Evolutionary conservation across 2,113 vertebrate genomes (phyloP), one percentile per base, ranked within the genome.

Genomic region (Etheostoma spectabile): DNA sequence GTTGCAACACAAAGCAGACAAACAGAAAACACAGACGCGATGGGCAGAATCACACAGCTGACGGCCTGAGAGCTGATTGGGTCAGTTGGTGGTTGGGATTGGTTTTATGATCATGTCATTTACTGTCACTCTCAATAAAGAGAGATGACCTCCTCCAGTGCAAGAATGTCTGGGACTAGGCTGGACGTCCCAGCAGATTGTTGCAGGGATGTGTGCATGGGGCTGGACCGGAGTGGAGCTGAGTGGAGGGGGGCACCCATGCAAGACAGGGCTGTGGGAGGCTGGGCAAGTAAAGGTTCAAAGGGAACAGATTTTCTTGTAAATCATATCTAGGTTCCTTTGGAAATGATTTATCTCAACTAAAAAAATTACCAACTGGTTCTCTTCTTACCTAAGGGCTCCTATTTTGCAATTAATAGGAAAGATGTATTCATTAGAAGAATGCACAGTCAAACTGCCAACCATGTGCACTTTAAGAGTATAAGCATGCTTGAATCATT

Each of bases 41-140:
- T 79, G 86, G 86, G 83, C 87, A 87, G 79, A 82, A 89, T 91
- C 87, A 84, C 82, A 88, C 80, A 67, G 86, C 80, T 64, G 84
- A 77, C 68, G 78, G 79, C 74, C 52, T 51, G 66, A 91, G 70
- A 81, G 55, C 75, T 84, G 88, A 94, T 86, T 86, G 88, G 90
- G 63, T 85, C 63, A 82, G 61, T 77, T 75, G 64, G 71, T 86
- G 52, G 75, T 52, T 46, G 77, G 4, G 62, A 88, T 79, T 24
- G 78, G 24, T 79, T 75, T 79, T 65, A 78, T 60, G 45, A 79
- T 73, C 83, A 68, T 38, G 56, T 88, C 80, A 63, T 59, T 79
- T 89, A 68, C 69, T 30, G 35, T 70, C 74, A 83, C 61, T 75
- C 46, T 53, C 45, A 24, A 83, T 35, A 80, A 77, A 86, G 57